Percentiles rank a stretch among this genome's conserved stretches.
Evolutionary conservation across 2,888 invertebrate species (phyloP).

Genomic region (Lasioglossum oenotherae): DNA sequence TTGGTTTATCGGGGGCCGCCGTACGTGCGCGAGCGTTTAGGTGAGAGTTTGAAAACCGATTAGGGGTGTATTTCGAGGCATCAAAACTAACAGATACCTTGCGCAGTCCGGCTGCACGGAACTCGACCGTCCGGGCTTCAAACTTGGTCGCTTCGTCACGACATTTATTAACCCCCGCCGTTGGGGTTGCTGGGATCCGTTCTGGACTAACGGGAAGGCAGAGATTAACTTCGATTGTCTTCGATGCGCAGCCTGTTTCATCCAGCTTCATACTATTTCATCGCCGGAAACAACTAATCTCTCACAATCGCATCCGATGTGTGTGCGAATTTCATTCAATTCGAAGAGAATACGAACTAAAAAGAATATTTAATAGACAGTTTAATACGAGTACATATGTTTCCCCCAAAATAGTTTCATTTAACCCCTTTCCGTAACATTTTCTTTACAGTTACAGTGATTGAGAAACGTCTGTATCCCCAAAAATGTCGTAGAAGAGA

Average conservation of each 20-base stretch:
- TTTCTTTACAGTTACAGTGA: too few relatives aligned
- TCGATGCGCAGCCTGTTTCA: neutral
- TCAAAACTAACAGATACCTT: constrained; percentile 76
- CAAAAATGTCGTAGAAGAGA: too few relatives aligned
- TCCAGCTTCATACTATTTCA: neutral
- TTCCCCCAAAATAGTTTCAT: neutral
- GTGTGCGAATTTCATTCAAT: neutral
- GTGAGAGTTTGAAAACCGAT: constrained; percentile 78
- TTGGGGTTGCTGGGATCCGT: constrained; percentile 10
- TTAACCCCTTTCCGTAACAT: too few relatives aligned
- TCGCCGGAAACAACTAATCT: neutral
- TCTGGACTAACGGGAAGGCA: neutral
- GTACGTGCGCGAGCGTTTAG: constrained; percentile 37
- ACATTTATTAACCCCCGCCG: constrained; percentile 72
- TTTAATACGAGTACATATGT: neutral
- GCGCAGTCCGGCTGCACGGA: constrained; percentile 64
- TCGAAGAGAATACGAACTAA: neutral
- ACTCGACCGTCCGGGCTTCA: constrained; percentile 67
- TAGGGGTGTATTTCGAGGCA: constrained; percentile 76
- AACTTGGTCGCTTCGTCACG: constrained; percentile 70
- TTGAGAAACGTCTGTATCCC: too few relatives aligned
- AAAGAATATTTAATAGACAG: neutral
- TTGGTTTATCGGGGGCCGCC: constrained; percentile 51
- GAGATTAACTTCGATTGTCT: neutral
- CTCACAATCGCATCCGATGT: neutral